Percentiles rank a stretch among this genome's conserved stretches.
Conservation (phyloP, 2,113 vertebrate genomes). For the Elephantulus edwardii region DNA sequence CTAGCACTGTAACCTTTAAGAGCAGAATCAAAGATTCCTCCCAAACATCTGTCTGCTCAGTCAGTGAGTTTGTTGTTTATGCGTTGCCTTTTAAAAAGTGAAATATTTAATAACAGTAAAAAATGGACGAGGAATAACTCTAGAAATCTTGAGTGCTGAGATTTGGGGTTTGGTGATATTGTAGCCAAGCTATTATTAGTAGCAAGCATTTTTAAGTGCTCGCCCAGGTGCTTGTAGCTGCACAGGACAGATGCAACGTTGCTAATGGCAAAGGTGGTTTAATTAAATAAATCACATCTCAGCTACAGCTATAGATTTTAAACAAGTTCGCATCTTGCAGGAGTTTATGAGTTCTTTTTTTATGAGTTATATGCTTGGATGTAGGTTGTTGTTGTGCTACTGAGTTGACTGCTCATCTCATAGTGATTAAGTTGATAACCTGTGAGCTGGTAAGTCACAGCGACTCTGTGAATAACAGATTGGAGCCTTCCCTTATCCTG, state of each 20-base stretch:
- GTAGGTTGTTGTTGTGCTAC: too few relatives aligned
- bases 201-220: background rate
- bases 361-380: background rate
- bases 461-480: too few relatives aligned
- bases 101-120: background rate
- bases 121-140: background rate
- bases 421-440: too few relatives aligned
- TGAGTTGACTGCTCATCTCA: too few relatives aligned
- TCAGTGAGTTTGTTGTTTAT: background rate
- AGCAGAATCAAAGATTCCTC: background rate
- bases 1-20: background rate
- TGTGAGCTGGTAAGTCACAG: too few relatives aligned
- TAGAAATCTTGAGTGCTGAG: background rate
- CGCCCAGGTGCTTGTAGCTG: background rate
- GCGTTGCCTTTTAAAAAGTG: constrained; percentile 10
- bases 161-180: background rate
- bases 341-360: background rate
- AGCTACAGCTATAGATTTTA: background rate
- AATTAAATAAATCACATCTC: background rate
- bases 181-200: background rate
- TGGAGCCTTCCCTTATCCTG: too few relatives aligned
- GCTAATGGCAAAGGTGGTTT: background rate
- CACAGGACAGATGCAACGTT: background rate
- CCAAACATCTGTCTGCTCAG: background rate
- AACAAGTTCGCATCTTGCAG: background rate